Percentiles rank a stretch among this genome's conserved stretches.
phyloP scores from a whole-genome alignment of 2,797 vertebrate species.

The Heteromormyrus szaboi region DNA sequence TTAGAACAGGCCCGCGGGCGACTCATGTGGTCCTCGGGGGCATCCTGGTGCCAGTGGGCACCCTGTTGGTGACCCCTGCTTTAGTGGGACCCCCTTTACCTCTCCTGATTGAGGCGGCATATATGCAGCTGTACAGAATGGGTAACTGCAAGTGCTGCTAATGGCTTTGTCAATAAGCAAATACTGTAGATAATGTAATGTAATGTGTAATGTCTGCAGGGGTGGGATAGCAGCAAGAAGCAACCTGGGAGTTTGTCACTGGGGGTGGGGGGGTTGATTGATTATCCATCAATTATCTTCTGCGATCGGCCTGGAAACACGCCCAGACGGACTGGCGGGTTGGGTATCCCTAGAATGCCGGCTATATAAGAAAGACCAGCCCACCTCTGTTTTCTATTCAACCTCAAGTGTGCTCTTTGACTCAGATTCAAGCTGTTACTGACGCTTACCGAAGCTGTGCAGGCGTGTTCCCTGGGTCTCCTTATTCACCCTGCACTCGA shows the following conservation, averaged over 20 bases:
- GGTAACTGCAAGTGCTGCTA: not conserved
- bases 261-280: not conserved
- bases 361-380: not conserved
- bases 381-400: not conserved
- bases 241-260: not conserved
- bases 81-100: not conserved
- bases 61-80: no score
- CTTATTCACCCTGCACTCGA: not conserved
- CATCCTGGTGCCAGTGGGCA: no score
- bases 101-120: not conserved
- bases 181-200: not conserved
- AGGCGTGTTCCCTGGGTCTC: not conserved
- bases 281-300: not conserved
- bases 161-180: not conserved
- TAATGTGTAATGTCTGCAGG: not conserved
- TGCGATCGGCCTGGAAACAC: not conserved
- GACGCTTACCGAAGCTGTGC: not conserved
- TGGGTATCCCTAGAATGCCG: not conserved
- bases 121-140: not conserved
- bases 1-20: no score
- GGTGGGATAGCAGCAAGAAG: not conserved
- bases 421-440: not conserved
- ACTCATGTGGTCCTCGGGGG: no score
- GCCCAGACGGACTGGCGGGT: not conserved
- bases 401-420: not conserved